These are phyloP conservation scores for Amiota communis DNA, from an alignment of 2,888 invertebrate genomes.

Conservation along the genomic window DNA sequence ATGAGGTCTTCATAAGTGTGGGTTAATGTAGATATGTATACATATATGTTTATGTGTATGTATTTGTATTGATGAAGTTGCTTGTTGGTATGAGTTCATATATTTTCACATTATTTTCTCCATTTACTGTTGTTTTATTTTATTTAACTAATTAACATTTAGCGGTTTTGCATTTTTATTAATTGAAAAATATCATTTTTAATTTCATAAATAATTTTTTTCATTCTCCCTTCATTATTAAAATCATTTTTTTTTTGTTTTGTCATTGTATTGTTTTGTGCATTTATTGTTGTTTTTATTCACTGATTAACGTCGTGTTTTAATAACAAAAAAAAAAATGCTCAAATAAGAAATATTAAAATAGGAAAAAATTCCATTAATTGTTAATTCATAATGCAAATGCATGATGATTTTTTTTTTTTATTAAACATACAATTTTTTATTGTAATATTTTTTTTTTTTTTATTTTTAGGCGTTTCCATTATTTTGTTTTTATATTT, in stretches of 20 bases:
- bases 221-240: slow-evolving; percentile 10
- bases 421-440: slow-evolving; percentile 37
- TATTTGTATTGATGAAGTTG: slow-evolving; percentile 17
- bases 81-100: slow-evolving; percentile 36
- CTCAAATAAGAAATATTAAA: background rate
- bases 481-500: slow-evolving; percentile 31
- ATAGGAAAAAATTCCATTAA: slow-evolving; percentile 16
- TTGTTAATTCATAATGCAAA: slow-evolving; percentile 28
- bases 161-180: slow-evolving; percentile 62
- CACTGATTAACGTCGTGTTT: slow-evolving; percentile 24
- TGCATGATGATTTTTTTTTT: slow-evolving; percentile 24
- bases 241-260: slow-evolving; percentile 27
- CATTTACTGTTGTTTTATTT: slow-evolving; percentile 51
- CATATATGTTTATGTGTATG: slow-evolving; percentile 18
- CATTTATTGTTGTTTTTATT: slow-evolving; percentile 20
- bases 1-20: no score
- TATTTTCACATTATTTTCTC: slow-evolving; percentile 36
- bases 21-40: background rate
- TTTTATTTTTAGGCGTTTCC: slow-evolving; percentile 51
- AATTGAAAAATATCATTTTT: slow-evolving; percentile 61
- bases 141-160: slow-evolving; percentile 71
- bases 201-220: slow-evolving; percentile 55
- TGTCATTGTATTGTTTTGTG: slow-evolving; percentile 14
- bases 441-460: slow-evolving; percentile 29
- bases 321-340: slow-evolving; percentile 6